Conservation (phyloP, 2,888 invertebrate species). For the Limnephilus rhombicus region DNA sequence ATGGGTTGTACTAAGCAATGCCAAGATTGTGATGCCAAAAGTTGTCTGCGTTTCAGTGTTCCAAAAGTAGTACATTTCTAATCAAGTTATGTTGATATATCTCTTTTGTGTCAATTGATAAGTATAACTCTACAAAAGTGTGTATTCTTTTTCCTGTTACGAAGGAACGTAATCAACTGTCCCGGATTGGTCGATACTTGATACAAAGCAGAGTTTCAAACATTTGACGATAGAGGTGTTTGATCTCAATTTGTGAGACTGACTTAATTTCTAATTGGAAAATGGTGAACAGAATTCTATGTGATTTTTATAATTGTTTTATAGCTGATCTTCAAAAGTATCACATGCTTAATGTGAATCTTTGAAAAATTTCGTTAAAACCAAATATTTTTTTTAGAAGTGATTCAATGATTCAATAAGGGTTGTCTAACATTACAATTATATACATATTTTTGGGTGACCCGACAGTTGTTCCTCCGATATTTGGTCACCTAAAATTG, state of each 20-base stretch:
- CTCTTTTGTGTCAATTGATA: not conserved
- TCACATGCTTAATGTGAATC: not conserved
- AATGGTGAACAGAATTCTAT: not conserved
- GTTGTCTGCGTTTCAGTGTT: not conserved
- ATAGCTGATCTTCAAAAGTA: not conserved
- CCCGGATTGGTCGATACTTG: not conserved
- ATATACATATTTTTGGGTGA: too few species aligned
- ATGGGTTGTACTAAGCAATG: not conserved
- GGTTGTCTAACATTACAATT: too few species aligned
- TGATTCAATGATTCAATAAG: too few species aligned
- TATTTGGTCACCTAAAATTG: too few species aligned
- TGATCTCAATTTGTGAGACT: not conserved
- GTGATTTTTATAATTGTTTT: not conserved
- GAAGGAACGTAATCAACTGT: not conserved
- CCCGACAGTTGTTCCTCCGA: too few species aligned
- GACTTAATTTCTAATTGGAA: not conserved
- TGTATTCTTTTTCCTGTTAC: not conserved
- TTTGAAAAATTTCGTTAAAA: not conserved
- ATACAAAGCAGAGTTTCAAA: not conserved
- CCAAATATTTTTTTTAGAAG: too few species aligned
- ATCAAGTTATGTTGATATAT: not conserved
- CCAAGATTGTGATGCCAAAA: not conserved
- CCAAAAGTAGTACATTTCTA: not conserved
- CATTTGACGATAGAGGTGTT: not conserved
- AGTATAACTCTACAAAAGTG: not conserved